Conservation (phyloP, 2,797 vertebrate species). For the Sciaenops ocellatus region DNA sequence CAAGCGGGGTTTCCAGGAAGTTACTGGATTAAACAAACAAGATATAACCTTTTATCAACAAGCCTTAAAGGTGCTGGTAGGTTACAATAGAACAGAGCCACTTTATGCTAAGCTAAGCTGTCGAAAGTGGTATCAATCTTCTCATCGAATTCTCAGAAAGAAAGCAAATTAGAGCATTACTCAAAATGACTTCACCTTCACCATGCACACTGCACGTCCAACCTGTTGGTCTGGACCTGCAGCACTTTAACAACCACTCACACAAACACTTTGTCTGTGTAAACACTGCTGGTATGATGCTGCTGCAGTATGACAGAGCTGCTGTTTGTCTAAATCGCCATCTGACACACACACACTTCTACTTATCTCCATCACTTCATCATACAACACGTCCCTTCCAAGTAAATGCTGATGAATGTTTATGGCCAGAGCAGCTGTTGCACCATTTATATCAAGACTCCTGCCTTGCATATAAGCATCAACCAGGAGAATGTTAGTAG, state of each 20-base stretch:
- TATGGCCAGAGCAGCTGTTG: conserved; percentile 33
- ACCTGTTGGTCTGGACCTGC: conserved; percentile 12
- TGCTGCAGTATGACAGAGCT: conserved; percentile 10
- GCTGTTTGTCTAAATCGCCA: not conserved
- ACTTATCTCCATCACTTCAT: conserved; percentile 42
- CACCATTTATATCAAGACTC: conserved; percentile 1
- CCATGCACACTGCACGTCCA: not conserved
- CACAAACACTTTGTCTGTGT: not conserved
- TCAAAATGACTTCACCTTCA: not conserved
- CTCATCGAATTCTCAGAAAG: not conserved
- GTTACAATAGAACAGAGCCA: not conserved
- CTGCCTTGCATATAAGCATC: not conserved
- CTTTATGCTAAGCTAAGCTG: not conserved
- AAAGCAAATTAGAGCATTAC: not conserved
- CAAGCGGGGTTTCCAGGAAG: not conserved
- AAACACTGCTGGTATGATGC: conserved; percentile 3
- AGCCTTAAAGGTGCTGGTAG: not conserved
- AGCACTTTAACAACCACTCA: not conserved
- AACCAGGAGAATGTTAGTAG: not conserved
- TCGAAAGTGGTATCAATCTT: not conserved
- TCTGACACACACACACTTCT: conserved; percentile 20
- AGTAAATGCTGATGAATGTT: conserved; percentile 19
- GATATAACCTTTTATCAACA: not conserved
- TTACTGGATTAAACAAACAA: conserved; percentile 14
- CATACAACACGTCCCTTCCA: conserved; percentile 10